Base-by-base conservation (phyloP, 2,113 vertebrate genomes). In the Carettochelys insculpta region DNA sequence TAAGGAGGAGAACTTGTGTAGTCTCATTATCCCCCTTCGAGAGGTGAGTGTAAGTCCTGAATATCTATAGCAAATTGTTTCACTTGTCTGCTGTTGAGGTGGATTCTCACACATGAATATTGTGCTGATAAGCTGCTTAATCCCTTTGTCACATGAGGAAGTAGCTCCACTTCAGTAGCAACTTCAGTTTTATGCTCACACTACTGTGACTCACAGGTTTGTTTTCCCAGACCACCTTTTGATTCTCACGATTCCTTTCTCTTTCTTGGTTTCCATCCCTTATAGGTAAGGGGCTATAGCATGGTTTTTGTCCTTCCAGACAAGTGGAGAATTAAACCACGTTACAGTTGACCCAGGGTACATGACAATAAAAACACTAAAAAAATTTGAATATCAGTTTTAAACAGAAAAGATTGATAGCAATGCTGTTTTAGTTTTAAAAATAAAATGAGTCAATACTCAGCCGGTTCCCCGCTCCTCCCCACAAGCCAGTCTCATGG, bases 1-100 rank as follows among this genome's bases (percentile, higher is more conserved):
- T 97, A 99, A 99, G 96, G 99, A 99, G 79, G 99, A 99, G 93
- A 99, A 98, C 4, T 87, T 98, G 78, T 99, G 99, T 85, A 99
- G 99, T 96, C 99, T 99, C 97, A 99, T 99, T 88, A 99, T 99
- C 89, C 99, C 99, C 2, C 98, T 99, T 53, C 98, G 99, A 25
- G 99, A 99, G 98, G 99, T 99, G 92, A 91, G 92, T 95, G 19
- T 45, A 68, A 19, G 54, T 29, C 71, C 48, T 45, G 73, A 50
- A 47, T 56, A 52, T 71, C 22, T 73, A 6, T 17, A 38, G 53
- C 41, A 29, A 43, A 77, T 52, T 73, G 34, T 34, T 86, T 31
- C 31, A 79, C 0, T 78, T 48, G 48, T 2, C 12, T 83, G 6
- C 8, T 53, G 85, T 52, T 34, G 77, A 87, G 45, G 50, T 68